These are phyloP conservation scores for Rhinopithecus roxellana DNA, from an alignment of 2,113 vertebrate species.

Conservation along the genomic window DNA sequence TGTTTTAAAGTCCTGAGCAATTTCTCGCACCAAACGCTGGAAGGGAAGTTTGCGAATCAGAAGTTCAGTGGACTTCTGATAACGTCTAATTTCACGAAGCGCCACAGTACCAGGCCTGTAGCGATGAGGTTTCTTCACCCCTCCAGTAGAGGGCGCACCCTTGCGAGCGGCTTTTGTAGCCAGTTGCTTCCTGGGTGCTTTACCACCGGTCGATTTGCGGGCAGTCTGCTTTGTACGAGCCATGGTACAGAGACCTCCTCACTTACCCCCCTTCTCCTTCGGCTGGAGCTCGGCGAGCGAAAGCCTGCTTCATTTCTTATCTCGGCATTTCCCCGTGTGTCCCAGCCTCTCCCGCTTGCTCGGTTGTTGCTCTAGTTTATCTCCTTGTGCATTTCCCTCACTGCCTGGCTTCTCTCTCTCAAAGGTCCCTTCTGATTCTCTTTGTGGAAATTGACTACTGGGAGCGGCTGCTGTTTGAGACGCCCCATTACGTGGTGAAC, in stretches of 20 bases:
- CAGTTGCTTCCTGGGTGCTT: slow-evolving; percentile 85
- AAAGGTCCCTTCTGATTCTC: slow-evolving; percentile 86
- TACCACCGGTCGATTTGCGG: slow-evolving; percentile 86
- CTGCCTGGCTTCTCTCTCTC: background rate
- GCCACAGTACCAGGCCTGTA: too few species aligned
- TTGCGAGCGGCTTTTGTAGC: slow-evolving; percentile 87
- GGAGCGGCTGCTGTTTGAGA: slow-evolving; percentile 89
- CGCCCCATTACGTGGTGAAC: slow-evolving; percentile 85
- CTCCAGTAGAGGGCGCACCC: slow-evolving; percentile 71
- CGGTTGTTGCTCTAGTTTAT: background rate
- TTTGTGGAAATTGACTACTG: slow-evolving; percentile 91
- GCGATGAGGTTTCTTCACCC: too few species aligned
- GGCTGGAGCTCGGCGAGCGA: too few species aligned
- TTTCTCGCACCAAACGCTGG: too few species aligned
- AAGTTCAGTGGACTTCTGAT: too few species aligned
- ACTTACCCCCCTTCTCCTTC: slow-evolving; percentile 66
- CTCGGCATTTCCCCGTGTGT: background rate
- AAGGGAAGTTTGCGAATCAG: too few species aligned
- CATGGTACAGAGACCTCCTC: slow-evolving; percentile 80
- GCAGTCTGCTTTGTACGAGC: slow-evolving; percentile 87
- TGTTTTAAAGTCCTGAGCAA: slow-evolving; percentile 69
- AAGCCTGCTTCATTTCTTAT: background rate
- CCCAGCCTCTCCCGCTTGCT: fast-evolving
- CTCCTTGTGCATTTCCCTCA: background rate
- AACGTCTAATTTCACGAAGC: too few species aligned